Base-by-base conservation (phyloP, 2,888 invertebrate genomes). In the Standfussiana lucernea region DNA sequence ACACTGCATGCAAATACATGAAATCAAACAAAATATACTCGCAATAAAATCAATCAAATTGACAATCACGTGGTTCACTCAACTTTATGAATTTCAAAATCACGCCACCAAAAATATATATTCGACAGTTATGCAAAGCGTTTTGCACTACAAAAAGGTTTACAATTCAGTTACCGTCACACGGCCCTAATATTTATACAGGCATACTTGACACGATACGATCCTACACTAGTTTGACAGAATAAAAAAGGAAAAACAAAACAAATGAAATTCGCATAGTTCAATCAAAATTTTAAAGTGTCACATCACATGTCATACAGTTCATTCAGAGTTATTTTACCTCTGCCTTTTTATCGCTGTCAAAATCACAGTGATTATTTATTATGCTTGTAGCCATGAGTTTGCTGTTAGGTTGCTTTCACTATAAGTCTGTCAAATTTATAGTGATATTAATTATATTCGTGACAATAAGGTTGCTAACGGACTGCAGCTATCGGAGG, bases 201-300 rank as follows among this genome's bases (percentile, higher is more conserved):
- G 24, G 18, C 32, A 37, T 45, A 62, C 65, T 67, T 47, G 53
- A 75, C 21, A 47, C 15, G 42, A 64, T 35, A 56, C 28, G 61
- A 35, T 72, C 32, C 40, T n/a, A 66, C 32, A 61, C 47, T 45
- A 7, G 24, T 64, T 42, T n/a, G n/a, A 24, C 61, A 28, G 24
- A 21, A 42, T n/a, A 65, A 61, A 42, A 66, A 65, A 69, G 21
- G 13, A 3, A 35, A 67, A 68, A 59, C 47, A 28, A 50, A 32
- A 37, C 7, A 10, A n/a, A 40, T 47, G 3, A 84, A 80, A 76
- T 67, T 47, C 68, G 53, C 67, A 73, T 59, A 64, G 67, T 73
- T 71, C 67, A 84, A 84, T 81, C 81, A 85, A 79, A 87, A 79
- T 80, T 76, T 72, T 40, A 74, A 47, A 67, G 68, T 75, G 62